These are phyloP conservation scores for Octodonta nipae DNA, from an alignment of 2,888 invertebrate species.

Conservation along the genomic window DNA sequence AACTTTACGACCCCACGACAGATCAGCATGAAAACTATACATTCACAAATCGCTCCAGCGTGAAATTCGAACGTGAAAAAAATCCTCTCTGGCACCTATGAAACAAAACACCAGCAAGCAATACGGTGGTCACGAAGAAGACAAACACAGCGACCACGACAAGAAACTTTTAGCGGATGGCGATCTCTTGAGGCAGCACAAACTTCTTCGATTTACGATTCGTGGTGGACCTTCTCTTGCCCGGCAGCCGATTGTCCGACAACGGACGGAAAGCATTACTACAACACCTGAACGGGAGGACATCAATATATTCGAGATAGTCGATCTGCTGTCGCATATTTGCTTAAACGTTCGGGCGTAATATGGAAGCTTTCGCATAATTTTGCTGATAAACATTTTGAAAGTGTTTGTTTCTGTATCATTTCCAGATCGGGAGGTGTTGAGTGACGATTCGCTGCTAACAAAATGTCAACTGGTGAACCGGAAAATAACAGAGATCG, in stretches of 20 bases:
- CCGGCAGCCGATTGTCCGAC: constrained; percentile 32
- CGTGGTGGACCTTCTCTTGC: constrained; percentile 19
- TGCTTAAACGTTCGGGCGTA: constrained; percentile 34
- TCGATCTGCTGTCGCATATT: constrained; percentile 34
- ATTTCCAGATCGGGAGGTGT: too few relatives aligned
- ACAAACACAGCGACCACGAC: too few relatives aligned
- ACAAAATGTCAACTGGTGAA: too few relatives aligned
- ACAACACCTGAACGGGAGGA: constrained; percentile 28
- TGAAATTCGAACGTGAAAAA: too few relatives aligned
- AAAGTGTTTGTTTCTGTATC: too few relatives aligned
- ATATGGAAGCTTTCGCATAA: constrained; percentile 34
- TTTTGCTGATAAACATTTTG: constrained; percentile 25
- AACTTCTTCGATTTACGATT: constrained; percentile 17
- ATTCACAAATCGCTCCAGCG: too few relatives aligned
- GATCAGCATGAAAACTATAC: too few relatives aligned
- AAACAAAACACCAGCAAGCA: constrained; percentile 2
- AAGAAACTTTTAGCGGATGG: too few relatives aligned
- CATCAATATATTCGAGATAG: constrained; percentile 34
- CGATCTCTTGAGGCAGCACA: constrained; percentile 18
- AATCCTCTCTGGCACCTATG: neutral
- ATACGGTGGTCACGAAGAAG: constrained; percentile 3
- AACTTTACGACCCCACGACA: too few relatives aligned
- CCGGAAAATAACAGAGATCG: too few relatives aligned
- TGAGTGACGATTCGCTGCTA: too few relatives aligned
- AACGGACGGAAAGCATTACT: constrained; percentile 29